Percentiles rank a stretch among this genome's conserved stretches.
Conservation (phyloP, 2,888 invertebrate genomes). For the Beris chalybata region DNA sequence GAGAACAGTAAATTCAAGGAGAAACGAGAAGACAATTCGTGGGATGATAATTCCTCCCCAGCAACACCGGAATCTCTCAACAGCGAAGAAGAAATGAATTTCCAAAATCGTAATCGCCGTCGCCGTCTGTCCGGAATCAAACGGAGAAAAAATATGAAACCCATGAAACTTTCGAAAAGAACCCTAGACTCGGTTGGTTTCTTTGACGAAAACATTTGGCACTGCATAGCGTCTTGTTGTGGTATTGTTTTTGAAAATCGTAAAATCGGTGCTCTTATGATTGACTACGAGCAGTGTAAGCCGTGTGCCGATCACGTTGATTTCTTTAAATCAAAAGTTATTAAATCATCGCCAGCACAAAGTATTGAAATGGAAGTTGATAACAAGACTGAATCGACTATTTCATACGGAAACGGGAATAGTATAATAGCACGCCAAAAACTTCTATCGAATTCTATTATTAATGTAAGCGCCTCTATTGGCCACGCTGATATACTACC, state of each 20-base stretch:
- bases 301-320: conserved; percentile 49
- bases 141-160: conserved; percentile 47
- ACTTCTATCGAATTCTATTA: background rate
- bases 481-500: background rate
- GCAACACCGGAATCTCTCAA: conserved; percentile 45
- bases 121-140: conserved; percentile 20
- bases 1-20: background rate
- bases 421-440: background rate
- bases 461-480: background rate
- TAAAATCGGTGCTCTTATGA: conserved; percentile 46
- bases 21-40: conserved; percentile 28
- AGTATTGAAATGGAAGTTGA: background rate
- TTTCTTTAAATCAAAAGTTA: conserved; percentile 9
- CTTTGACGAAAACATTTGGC: conserved; percentile 50
- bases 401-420: too few relatives aligned
- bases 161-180: conserved; percentile 46
- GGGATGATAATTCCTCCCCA: conserved; percentile 43
- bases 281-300: conserved; percentile 49
- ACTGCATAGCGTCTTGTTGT: conserved; percentile 51
- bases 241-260: conserved; percentile 48
- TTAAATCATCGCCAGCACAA: background rate
- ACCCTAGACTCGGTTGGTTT: conserved; percentile 46
- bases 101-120: conserved; percentile 1
- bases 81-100: conserved; percentile 46
- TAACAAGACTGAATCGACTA: background rate